Percentiles rank a stretch among this genome's conserved stretches.
Conservation (phyloP, 2,888 invertebrate genomes). For the Agriopis marginaria region DNA sequence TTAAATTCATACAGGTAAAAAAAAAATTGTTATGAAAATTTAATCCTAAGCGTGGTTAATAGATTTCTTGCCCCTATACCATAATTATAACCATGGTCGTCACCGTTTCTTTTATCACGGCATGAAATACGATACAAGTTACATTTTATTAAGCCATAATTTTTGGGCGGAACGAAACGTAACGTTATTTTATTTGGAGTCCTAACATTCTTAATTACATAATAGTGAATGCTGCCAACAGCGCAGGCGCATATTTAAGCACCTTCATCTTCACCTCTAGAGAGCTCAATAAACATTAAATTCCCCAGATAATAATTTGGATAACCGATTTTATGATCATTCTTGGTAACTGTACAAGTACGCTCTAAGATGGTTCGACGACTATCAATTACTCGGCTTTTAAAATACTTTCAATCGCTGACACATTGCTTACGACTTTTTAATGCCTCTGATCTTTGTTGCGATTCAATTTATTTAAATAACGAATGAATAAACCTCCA, state of each 20-base stretch:
- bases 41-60: slow-evolving; percentile 62
- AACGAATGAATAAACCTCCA: slow-evolving; percentile 48
- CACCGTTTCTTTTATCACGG: slow-evolving; percentile 69
- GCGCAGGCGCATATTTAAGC: slow-evolving; percentile 51
- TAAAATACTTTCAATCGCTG: slow-evolving; percentile 34
- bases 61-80: slow-evolving; percentile 69
- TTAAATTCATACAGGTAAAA: slow-evolving; percentile 10
- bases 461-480: slow-evolving; percentile 49
- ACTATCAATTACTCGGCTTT: slow-evolving; percentile 32
- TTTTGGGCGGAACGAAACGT: slow-evolving; percentile 73
- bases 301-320: slow-evolving; percentile 38
- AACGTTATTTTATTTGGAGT: slow-evolving; percentile 63
- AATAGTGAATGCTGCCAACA: slow-evolving; percentile 53
- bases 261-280: slow-evolving; percentile 40
- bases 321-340: slow-evolving; percentile 29
- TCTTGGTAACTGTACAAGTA: slow-evolving; percentile 25
- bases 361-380: slow-evolving; percentile 13
- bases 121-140: slow-evolving; percentile 69
- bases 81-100: slow-evolving; percentile 54
- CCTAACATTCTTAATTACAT: slow-evolving; percentile 61
- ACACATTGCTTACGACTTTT: slow-evolving; percentile 39
- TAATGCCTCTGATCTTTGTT: slow-evolving; percentile 39
- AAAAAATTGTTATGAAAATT: slow-evolving; percentile 23
- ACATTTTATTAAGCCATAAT: slow-evolving; percentile 79
- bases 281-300: slow-evolving; percentile 34